Evolutionary conservation across 2,113 vertebrate genomes (phyloP).

Genomic region (Cyphomyrus discorhynchus): DNA sequence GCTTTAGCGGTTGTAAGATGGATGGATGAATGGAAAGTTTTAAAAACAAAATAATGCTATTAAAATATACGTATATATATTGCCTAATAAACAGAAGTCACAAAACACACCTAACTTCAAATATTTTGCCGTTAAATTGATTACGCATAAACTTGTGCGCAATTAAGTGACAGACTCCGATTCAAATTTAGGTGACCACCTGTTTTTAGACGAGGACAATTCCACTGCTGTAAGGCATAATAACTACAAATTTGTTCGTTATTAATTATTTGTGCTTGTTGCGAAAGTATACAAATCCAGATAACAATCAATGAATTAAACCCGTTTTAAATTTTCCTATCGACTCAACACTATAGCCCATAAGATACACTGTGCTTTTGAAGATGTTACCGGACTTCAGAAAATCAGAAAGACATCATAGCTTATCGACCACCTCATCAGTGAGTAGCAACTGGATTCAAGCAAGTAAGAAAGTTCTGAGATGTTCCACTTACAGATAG

Average conservation of each 20-base stretch:
- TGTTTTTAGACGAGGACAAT: not conserved
- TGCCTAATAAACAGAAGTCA: not conserved
- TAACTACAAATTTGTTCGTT: not conserved
- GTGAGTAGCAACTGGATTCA: not conserved
- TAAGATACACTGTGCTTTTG: not conserved
- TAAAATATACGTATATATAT: not conserved
- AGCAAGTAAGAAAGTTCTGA: not conserved
- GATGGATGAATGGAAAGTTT: not conserved
- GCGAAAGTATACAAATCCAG: not conserved
- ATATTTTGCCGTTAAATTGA: not conserved
- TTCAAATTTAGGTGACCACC: not conserved
- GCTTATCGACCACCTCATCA: not conserved
- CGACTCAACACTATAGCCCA: not conserved
- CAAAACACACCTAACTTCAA: not conserved
- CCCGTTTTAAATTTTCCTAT: not conserved
- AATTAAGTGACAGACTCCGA: not conserved
- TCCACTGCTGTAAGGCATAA: not conserved
- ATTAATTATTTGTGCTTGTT: not conserved
- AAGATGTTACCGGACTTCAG: not conserved
- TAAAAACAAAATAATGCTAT: not conserved
- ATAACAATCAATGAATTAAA: not conserved
- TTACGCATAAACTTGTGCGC: not conserved
- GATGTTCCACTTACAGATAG: conserved; percentile 78
- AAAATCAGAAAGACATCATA: not conserved
- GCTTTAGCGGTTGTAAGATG: not conserved